A percentile compares a stretch with the other conserved stretches of the same genome.
Conservation (phyloP, 2,888 invertebrate genomes). For the Venusia cambrica region DNA sequence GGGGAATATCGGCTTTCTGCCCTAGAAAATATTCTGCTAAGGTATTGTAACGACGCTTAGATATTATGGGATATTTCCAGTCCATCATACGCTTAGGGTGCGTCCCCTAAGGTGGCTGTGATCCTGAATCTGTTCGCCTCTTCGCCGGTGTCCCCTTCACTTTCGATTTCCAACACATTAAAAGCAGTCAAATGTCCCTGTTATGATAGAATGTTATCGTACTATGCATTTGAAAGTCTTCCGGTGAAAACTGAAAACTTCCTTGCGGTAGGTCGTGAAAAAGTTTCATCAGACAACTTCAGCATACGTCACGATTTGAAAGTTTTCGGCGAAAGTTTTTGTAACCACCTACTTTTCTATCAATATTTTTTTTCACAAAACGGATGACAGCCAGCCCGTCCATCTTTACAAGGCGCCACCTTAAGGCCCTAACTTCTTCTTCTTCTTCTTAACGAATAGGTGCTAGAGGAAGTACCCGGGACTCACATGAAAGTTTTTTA, state of each 20-base stretch:
- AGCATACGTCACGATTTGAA: too few species aligned
- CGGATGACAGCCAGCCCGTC: too few species aligned
- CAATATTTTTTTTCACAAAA: too few species aligned
- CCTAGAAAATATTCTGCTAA: constrained; percentile 78
- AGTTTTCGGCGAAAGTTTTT: too few species aligned
- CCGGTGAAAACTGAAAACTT: constrained; percentile 18
- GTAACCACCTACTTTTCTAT: too few species aligned
- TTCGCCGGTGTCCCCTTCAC: constrained; percentile 54
- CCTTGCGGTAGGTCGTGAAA: constrained; percentile 41
- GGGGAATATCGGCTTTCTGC: constrained; percentile 81
- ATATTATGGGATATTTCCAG: constrained; percentile 78
- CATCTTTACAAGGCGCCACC: too few species aligned
- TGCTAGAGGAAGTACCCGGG: too few species aligned
- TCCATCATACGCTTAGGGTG: constrained; percentile 67
- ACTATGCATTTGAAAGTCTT: constrained; percentile 15
- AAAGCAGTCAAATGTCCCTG: too few species aligned
- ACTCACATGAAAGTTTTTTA: too few species aligned
- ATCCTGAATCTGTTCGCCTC: constrained; percentile 63
- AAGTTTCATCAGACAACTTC: constrained; percentile 28
- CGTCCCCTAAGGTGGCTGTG: constrained; percentile 63
- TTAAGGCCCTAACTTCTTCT: too few species aligned
- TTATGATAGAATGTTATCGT: too few species aligned
- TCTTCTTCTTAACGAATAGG: too few species aligned
- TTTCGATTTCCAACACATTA: constrained; percentile 46
- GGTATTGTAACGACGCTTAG: constrained; percentile 75